Evolutionary conservation across 2,888 invertebrate genomes (phyloP).

Genomic region (Neoaliturus tenellus): DNA sequence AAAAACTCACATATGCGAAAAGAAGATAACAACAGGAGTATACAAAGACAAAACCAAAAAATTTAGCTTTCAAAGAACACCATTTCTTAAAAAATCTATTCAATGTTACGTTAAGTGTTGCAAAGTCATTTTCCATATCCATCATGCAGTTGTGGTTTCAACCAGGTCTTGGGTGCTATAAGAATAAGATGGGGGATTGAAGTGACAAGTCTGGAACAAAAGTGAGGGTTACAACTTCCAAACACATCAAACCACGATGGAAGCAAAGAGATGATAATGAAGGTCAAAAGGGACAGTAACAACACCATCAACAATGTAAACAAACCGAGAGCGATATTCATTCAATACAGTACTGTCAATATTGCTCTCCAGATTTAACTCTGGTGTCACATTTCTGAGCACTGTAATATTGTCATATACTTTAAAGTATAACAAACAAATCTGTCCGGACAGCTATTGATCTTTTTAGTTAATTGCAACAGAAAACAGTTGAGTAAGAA

Average conservation of each 20-base stretch:
- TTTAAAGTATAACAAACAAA: too few relatives aligned
- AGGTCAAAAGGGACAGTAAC: slow-evolving; percentile 1
- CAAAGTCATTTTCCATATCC: slow-evolving; percentile 5
- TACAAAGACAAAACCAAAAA: slow-evolving; percentile 15
- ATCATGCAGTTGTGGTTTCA: neutral
- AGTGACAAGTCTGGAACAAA: neutral
- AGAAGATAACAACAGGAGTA: slow-evolving; percentile 26
- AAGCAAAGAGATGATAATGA: slow-evolving; percentile 20
- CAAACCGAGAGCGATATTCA: too few relatives aligned
- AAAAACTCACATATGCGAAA: slow-evolving; percentile 1
- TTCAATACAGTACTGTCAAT: too few relatives aligned
- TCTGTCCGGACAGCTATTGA: too few relatives aligned
- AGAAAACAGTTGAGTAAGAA: too few relatives aligned
- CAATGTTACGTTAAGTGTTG: slow-evolving; percentile 1
- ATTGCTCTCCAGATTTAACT: too few relatives aligned
- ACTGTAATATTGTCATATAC: too few relatives aligned
- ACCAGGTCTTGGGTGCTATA: neutral
- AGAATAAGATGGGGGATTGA: neutral
- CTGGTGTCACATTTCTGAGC: too few relatives aligned
- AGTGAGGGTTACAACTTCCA: neutral
- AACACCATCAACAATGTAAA: neutral
- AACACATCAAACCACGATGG: neutral
- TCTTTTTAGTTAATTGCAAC: too few relatives aligned
- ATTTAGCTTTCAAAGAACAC: slow-evolving; percentile 16
- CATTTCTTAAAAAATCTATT: slow-evolving; percentile 17